Evolutionary conservation across 2,113 vertebrate genomes (phyloP).

Genomic region (Agapornis roseicollis): DNA sequence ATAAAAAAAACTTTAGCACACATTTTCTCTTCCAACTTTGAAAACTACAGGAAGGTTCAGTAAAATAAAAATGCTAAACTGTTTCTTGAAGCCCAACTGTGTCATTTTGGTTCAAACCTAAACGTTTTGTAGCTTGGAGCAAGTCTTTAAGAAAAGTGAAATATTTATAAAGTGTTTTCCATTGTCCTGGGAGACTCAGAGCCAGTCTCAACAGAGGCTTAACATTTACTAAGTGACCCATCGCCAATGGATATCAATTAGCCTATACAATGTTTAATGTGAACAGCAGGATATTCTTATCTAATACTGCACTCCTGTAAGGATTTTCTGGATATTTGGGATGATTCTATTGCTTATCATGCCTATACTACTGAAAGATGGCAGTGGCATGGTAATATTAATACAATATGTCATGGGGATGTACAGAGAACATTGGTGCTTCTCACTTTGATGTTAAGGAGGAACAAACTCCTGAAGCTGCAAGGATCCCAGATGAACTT

Average conservation of each 20-base stretch:
- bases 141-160: slow-evolving; percentile 7
- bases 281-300: background rate
- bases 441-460: background rate
- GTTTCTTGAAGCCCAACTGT: background rate
- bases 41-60: background rate
- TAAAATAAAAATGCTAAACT: background rate
- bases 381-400: background rate
- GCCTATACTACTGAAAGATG: background rate
- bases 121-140: background rate
- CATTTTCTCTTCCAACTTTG: background rate
- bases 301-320: background rate
- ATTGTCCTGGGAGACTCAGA: background rate
- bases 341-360: background rate
- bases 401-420: background rate
- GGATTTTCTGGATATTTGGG: background rate
- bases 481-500: background rate
- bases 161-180: slow-evolving; percentile 37
- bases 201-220: slow-evolving; percentile 3
- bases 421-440: background rate
- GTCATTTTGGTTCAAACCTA: background rate
- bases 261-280: background rate
- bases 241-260: slow-evolving; percentile 15
- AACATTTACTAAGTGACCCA: slow-evolving; percentile 18
- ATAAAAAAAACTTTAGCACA: background rate
- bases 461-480: background rate